phyloP scores from a whole-genome alignment of 2,888 invertebrate species.

The Chalcis sispes region DNA sequence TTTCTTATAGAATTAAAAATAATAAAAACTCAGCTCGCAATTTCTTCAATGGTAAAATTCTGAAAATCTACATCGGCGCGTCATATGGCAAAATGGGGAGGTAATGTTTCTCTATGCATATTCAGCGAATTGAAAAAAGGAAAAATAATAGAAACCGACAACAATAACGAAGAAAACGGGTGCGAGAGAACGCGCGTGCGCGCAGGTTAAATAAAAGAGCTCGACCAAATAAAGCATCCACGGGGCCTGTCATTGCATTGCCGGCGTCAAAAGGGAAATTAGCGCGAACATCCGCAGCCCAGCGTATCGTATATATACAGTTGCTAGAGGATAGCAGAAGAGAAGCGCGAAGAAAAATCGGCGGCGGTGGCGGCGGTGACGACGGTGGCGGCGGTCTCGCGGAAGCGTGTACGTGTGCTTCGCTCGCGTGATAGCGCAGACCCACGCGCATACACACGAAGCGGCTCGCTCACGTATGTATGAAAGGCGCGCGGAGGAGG shows the following conservation, averaged over 20 bases:
- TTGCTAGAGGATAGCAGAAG: neutral
- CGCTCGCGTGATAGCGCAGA: neutral
- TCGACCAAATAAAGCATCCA: neutral
- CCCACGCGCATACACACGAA: neutral
- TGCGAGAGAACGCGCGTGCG: neutral
- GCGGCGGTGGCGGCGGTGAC: neutral
- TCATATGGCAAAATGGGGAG: too few species aligned
- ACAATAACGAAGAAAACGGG: neutral
- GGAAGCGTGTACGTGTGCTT: conserved; percentile 48
- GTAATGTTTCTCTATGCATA: too few species aligned
- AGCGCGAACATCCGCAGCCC: conserved; percentile 15
- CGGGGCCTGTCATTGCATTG: too few species aligned
- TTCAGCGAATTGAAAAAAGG: too few species aligned
- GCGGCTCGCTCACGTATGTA: conserved; percentile 41
- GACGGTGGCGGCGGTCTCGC: conserved; percentile 20
- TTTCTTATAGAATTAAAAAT: too few species aligned
- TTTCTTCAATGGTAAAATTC: too few species aligned
- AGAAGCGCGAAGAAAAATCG: neutral
- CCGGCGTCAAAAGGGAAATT: conserved; percentile 6
- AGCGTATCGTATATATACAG: too few species aligned
- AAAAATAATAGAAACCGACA: too few species aligned
- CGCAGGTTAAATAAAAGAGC: too few species aligned
- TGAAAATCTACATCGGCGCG: too few species aligned
- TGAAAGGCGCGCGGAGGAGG: conserved; percentile 65
- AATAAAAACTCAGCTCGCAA: too few species aligned